Base-by-base conservation (phyloP, 1,140 invertebrate species). In the Stratiolaelaps scimitus region DNA sequence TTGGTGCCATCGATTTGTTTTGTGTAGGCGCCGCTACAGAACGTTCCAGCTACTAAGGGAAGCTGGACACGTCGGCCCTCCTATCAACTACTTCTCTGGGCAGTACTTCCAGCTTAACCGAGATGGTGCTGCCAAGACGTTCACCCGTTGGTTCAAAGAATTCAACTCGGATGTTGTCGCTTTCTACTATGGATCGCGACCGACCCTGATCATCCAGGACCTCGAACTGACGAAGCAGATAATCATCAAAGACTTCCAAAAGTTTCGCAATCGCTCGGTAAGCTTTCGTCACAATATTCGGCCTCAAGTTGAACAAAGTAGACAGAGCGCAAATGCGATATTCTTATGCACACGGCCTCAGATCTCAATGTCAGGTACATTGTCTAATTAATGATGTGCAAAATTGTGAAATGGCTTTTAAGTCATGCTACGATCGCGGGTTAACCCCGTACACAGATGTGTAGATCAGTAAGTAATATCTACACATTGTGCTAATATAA, bases 201-300 rank as follows among this genome's bases (percentile, higher is more conserved):
- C 23, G 34, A 19, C 26, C 23, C 15, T 60, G 6, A 10, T 60
- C 15, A 29, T 34, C 15, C 26, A 23, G 23, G 23, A 60, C 23
- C 53, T 60, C 10, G 53, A 60, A 26, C 2, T 60, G 2, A 23
- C 23, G 53, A 60, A 60, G 23, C 53, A 60, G 23, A 48, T 48
- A 19, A 2, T 60, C n/a, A 26, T 60, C 10, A 60, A 60, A 10
- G 23, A 60, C 15, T 17, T 60, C 20, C 15, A 60, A 34, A 60
- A 60, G 17, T 60, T 60, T 23, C 26, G 10, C 4, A 60, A 60
- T 34, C 4, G 53, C 17, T 26, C 15, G 53, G 53, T 60, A 34
- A 1, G 53, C 10, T n/a, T n/a, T n/a, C n/a, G n/a, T n/a, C n/a
- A n/a, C n/a, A n/a, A n/a, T n/a, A n/a, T n/a, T n/a, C n/a, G n/a